Evolutionary conservation across 2,888 invertebrate genomes (phyloP).

Genomic region (Drosophila lutescens): DNA sequence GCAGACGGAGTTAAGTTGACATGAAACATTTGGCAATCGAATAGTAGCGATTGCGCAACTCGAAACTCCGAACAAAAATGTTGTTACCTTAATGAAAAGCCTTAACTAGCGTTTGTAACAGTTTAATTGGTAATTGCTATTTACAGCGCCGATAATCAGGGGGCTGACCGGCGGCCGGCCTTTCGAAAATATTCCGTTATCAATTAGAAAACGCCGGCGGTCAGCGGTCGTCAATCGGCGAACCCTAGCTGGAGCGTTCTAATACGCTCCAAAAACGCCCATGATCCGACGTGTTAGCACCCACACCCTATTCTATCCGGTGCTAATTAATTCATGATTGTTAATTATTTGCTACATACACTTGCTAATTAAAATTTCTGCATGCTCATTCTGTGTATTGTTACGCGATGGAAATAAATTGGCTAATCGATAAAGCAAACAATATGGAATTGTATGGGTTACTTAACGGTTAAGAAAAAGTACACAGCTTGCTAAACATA

Average conservation of each 20-base stretch:
- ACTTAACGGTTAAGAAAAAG: background rate
- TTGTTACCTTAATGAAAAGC: conserved; percentile 26
- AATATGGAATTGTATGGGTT: conserved; percentile 4
- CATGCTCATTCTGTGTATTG: conserved; percentile 19
- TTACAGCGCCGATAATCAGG: conserved; percentile 25
- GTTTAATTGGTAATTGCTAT: conserved; percentile 44
- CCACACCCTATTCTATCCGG: conserved; percentile 37
- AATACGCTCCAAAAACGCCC: conserved; percentile 19
- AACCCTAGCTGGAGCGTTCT: background rate
- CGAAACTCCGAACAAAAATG: conserved; percentile 14
- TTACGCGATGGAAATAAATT: conserved; percentile 3
- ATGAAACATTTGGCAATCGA: conserved; percentile 38
- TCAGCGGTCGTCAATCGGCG: conserved; percentile 35
- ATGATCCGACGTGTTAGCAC: conserved; percentile 18
- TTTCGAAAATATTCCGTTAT: conserved; percentile 62
- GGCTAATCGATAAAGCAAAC: conserved; percentile 17
- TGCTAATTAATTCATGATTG: conserved; percentile 59
- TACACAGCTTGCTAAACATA: background rate
- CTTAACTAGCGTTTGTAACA: conserved; percentile 11
- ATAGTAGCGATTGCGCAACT: conserved; percentile 31
- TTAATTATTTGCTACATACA: conserved; percentile 37
- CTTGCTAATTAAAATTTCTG: conserved; percentile 53
- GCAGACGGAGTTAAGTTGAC: conserved; percentile 23
- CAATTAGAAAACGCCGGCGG: conserved; percentile 36
- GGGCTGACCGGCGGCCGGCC: conserved; percentile 10